Evolutionary conservation across 2,888 invertebrate genomes (phyloP), one percentile per base, ranked within the genome.

Genomic region (Brenthis ino): DNA sequence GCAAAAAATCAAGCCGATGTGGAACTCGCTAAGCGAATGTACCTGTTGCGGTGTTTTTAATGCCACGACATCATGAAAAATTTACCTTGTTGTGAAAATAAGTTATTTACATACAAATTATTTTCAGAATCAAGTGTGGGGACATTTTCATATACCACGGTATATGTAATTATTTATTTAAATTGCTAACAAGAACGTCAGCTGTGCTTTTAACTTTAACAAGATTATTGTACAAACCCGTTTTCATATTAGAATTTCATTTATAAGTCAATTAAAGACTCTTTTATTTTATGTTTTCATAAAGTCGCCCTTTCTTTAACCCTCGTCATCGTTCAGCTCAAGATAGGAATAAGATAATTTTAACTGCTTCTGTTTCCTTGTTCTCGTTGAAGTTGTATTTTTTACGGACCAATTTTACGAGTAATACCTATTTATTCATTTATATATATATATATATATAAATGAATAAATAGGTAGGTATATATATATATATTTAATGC

Each of bases 281-380:
- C 3, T 51, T 63, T 63, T 37, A 63, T 63, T 63, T 53, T 33
- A 63, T 51, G 37, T 63, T 33, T 37, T 61, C 53, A 61, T 65
- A 51, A 50, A 68, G 53, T 53, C 37, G 63, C 65, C 37, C 65
- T 54, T 66, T 54, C 57, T 47, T 63, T 72, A 74, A 86, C 87
- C 87, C 86, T 84, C 80, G 83, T 87, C 87, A 85, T 79, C 79
- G 82, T 79, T 82, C 79, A 78, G 74, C 79, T 80, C 77, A 81
- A 80, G 80, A 79, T 80, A 79, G 80, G 84, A 84, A 85, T 85
- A 82, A 80, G 80, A 79, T 78, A 80, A 79, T 79, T 80, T 77
- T 75, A 79, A 79, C 33, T 33, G 33, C 37, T 63, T 53, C 37
- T 8, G 37, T 43, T 43, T 43, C 2, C 37, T 43, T 43, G 2